Base-by-base conservation (phyloP, 2,797 vertebrate genomes). In the Gobionotothen gibberifrons region DNA sequence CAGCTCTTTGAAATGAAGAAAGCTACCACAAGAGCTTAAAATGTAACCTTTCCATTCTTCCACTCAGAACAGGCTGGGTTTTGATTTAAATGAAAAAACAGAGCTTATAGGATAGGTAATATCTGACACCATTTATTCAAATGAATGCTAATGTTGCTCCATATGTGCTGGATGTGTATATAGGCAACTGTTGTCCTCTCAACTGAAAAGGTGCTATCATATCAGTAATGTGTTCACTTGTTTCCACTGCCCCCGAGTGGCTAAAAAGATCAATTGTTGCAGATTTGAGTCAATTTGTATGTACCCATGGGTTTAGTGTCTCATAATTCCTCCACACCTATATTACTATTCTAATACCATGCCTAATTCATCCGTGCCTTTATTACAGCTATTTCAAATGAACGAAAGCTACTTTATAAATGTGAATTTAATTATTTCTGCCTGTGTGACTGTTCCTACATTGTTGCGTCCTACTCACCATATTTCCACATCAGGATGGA, bases 401-500 rank as follows among this genome's bases (percentile, higher is more conserved):
- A 36, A 36, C 32, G 8, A 36, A 36, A 36, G 32, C 32, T 2
- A 36, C 32, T 61, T 47, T 72, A 6, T 81, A 19, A 65, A 32
- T 74, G 42, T 51, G 26, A 46, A 15, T 78, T 69, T 76, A 17
- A 48, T 79, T 7, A 9, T 75, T 42, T 63, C 72, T 72, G 17
- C 51, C 55, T 84, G 19, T 82, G 40, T 90, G 68, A 77, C n/a
- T 77, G 12, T 88, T 58, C 78, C 74, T 83, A 52, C 87, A 78
- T 81, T 76, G 74, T 83, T 91, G 77, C 78, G 73, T 90, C 72
- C 71, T 61, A 77, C 81, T 83, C 67, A 74, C 70, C 72, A 53
- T 90, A 57, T 88, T 74, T 85, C 77, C 79, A 81, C 63, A 74
- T 81, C 91, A 96, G 94, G 93, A 91, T 62, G 94, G 90, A 64